Base-by-base conservation (phyloP, 2,888 invertebrate genomes). In the Nomada goodeniana region DNA sequence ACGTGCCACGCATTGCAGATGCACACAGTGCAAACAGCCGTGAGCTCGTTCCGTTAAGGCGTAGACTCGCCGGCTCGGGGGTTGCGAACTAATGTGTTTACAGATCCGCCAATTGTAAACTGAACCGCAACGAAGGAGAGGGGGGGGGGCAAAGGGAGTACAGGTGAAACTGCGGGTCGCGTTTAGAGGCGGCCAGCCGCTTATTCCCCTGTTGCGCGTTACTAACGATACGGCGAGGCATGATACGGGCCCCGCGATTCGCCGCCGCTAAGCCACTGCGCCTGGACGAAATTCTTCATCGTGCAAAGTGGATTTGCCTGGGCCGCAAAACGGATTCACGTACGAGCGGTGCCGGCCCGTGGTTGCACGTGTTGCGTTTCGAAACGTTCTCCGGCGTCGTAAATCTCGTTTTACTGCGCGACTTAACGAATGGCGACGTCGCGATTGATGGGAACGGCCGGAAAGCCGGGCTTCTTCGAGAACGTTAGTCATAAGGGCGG, bases 91-190 rank as follows among this genome's bases (percentile, higher is more conserved):
- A 86, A 86, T 86, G 82, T 86, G 86, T 86, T 86, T 86, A 82
- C 85, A 84, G 84, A 86, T 79, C 74, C 79, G 76, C 70, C 84
- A 72, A 86, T 86, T 85, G 83, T 77, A 77, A 80, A 86, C 77
- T 67, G 86, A 76, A 86, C 83, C 86, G 64, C 83, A 76, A 71
- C 55, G 9, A 71, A 52, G 61, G n/a, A n/a, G n/a, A n/a, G n/a
- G n/a, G n/a, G n/a, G n/a, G 71, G 44, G 52, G 57, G 59, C 42
- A 50, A 23, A 5, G 69, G 53, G 70, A 53, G 55, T 50, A 52
- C 74, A 50, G 44, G 59, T 76, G 75, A 69, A 76, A 18, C 61
- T 61, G 36, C 71, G 74, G 64, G 67, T 67, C 26, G 18, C 15
- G 18, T 15, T 20, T 44, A n/a, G 26, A 42, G 44, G 7, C 10